phyloP scores from a whole-genome alignment of 2,888 invertebrate species.

The Lymantria dispar region DNA sequence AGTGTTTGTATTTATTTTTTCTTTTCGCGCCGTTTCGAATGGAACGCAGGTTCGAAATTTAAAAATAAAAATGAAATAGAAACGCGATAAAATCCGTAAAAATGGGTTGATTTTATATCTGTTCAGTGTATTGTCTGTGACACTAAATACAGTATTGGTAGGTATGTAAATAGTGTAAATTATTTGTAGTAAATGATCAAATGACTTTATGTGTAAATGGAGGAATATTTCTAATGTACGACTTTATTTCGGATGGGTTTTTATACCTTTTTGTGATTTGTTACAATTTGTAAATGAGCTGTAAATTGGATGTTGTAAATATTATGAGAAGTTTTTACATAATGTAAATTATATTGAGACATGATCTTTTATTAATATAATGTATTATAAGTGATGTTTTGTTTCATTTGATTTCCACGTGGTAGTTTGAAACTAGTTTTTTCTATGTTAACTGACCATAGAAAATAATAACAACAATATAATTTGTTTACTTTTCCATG shows the following conservation, averaged over 20 bases:
- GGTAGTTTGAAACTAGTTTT: neutral
- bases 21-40: no score
- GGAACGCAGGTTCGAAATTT: no score
- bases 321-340: conserved; percentile 58
- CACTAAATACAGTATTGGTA: conserved; percentile 31
- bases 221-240: conserved; percentile 41
- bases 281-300: conserved; percentile 57
- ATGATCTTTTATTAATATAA: conserved; percentile 72
- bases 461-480: neutral
- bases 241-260: conserved; percentile 48
- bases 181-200: conserved; percentile 37
- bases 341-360: conserved; percentile 67
- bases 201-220: conserved; percentile 36
- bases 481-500: no score
- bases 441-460: neutral
- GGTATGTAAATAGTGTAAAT: conserved; percentile 40
- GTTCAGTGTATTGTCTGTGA: conserved; percentile 6
- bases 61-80: no score
- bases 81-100: no score
- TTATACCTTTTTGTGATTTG: conserved; percentile 36
- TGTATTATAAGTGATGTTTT: conserved; percentile 50
- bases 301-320: conserved; percentile 61
- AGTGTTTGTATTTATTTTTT: no score
- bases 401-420: conserved; percentile 34
- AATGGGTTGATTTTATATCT: neutral